Evolutionary conservation across 2,113 vertebrate genomes (phyloP).

Genomic region (Coptodon bakossiorum): DNA sequence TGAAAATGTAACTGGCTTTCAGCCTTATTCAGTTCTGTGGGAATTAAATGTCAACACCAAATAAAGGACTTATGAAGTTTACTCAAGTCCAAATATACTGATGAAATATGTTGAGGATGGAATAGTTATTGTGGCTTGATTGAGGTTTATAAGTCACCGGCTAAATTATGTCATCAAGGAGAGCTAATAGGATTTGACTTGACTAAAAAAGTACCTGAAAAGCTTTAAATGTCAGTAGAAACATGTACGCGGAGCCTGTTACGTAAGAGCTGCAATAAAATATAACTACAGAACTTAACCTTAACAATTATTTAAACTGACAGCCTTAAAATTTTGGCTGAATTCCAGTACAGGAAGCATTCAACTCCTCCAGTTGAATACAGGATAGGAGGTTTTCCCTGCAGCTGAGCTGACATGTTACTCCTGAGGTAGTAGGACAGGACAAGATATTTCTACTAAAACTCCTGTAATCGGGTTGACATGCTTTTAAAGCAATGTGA

Average conservation of each 20-base stretch:
- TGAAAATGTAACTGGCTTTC: not conserved
- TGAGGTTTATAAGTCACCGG: not conserved
- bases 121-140: not conserved
- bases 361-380: not conserved
- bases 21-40: not conserved
- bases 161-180: not conserved
- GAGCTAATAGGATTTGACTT: not conserved
- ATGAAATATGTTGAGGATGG: not conserved
- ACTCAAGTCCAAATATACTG: not conserved
- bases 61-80: not conserved
- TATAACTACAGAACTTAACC: not conserved
- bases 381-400: not conserved
- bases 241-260: not conserved
- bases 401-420: conserved; percentile 2
- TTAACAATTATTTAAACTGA: not conserved
- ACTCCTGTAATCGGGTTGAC: conserved; percentile 54
- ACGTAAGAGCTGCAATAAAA: not conserved
- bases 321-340: not conserved
- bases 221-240: not conserved
- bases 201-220: not conserved
- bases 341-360: not conserved
- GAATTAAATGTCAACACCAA: not conserved
- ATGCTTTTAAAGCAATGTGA: conserved; percentile 68
- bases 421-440: conserved; percentile 22
- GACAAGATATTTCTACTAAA: conserved; percentile 55